Conservation (phyloP, 2,113 vertebrate species). For the Choloepus hoffmanni region DNA sequence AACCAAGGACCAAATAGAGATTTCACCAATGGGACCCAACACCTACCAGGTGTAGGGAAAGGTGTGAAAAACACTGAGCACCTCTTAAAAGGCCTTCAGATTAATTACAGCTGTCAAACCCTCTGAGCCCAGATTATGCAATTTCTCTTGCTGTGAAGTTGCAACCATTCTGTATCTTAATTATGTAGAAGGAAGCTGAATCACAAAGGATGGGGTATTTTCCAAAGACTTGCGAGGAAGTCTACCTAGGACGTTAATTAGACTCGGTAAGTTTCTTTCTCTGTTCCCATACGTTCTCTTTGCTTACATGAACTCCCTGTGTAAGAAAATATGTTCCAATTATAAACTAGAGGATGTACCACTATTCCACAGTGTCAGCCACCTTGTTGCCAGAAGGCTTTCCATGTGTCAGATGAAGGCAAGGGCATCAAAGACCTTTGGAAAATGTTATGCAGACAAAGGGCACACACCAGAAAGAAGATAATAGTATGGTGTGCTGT, state of each 20-base stretch:
- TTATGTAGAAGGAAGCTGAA: slow-evolving; percentile 20
- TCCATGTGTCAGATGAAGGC: neutral
- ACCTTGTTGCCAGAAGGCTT: neutral
- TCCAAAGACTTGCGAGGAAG: neutral
- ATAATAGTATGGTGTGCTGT: neutral
- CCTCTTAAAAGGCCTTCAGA: slow-evolving; percentile 61
- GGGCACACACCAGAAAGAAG: neutral
- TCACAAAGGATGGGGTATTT: neutral
- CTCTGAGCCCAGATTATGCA: neutral
- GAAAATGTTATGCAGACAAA: neutral
- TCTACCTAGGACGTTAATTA: neutral
- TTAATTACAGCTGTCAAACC: slow-evolving; percentile 50
- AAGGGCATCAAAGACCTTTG: neutral
- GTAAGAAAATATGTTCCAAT: neutral
- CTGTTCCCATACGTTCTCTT: neutral
- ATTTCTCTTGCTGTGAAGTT: slow-evolving; percentile 29
- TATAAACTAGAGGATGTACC: neutral
- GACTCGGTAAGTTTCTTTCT: neutral
- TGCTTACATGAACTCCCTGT: neutral
- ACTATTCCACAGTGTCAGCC: neutral
- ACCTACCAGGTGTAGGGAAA: neutral
- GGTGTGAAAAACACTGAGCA: slow-evolving; percentile 54
- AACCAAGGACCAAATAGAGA: slow-evolving; percentile 23
- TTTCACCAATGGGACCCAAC: neutral
- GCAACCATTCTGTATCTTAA: neutral